Evolutionary conservation across 2,113 vertebrate species (phyloP), one percentile per base, ranked within the genome.

Genomic region (Brachyhypopomus gauderio): DNA sequence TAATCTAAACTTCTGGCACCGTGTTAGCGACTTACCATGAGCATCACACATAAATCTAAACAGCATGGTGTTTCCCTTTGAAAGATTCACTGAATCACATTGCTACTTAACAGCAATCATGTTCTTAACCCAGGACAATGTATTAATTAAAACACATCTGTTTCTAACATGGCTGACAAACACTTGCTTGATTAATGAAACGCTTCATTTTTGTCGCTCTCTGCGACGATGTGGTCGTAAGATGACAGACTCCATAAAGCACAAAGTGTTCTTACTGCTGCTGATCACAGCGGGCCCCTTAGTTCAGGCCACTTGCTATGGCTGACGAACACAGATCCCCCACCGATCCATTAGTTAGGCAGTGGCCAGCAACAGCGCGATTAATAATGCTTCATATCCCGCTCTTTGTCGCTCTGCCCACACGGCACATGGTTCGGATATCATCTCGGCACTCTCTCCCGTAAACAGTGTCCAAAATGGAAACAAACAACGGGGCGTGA

Each of bases 61-160:
- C 36, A 64, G 64, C 16, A 60, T 20, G 41, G 75, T 80, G 73
- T 82, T 82, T 80, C 66, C 56, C 56, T 70, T 63, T 9, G 23
- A 55, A 81, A 62, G 77, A 73, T 78, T 86, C 74, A 78, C 75
- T 85, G 80, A 74, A 38, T 86, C 23, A 63, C 67, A 25, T 63
- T 75, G 64, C 77, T 56, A 79, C 81, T 80, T 78, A 88, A 79
- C 83, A 86, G 45, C 75, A 82, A 83, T 85, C 81, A 84, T 66
- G 64, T 81, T 84, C 30, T 30, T 73, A 27, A 55, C 59, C 58
- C 59, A 73, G 58, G 66, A 55, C 67, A 87, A 73, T 71, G 78
- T 75, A 56, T 79, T 85, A 83, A 85, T 86, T 81, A 81, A 72
- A 82, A 72, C 67, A 27, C 82, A 78, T 62, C 82, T 78, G 81